Base-by-base conservation (phyloP, 2,797 vertebrate genomes). In the Loriculus beryllinus region DNA sequence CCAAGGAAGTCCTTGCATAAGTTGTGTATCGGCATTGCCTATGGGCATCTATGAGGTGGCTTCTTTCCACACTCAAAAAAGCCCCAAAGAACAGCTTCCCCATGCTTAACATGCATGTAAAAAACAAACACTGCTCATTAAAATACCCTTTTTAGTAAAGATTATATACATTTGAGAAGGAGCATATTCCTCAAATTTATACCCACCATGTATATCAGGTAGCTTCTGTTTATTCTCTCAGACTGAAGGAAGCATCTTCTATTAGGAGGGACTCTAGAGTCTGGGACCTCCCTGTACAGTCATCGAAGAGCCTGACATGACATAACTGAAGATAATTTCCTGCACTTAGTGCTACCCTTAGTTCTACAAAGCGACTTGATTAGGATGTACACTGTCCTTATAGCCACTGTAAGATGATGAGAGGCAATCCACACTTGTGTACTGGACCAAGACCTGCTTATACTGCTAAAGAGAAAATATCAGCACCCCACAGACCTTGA, bases 91-190 rank as follows among this genome's bases (percentile, higher is more conserved):
- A 47, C 33, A 86, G 59, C 15, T 82, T 74, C 33, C 19, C 17
- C 15, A 14, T 7, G 8, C 11, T 10, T 25, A 60, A 67, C 0
- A 0, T 17, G 29, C 35, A 52, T 10, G 10, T 23, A 8, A 70
- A 80, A 67, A 59, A 9, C 12, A 54, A 79, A 43, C 8, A 16
- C 29, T 69, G 51, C 39, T 35, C 40, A n/a, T 25, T 76, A 45
- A 80, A 83, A 54, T 40, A 89, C 12, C 13, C 15, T 54, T 59
- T 48, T 67, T 8, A 68, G 14, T 26, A 56, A 31, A 0, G 1
- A 70, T 49, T 54, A 49, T 10, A 45, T 37, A 76, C 7, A 48
- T 40, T 25, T 51, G 15, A 59, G 20, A 70, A 82, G 49, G 17
- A 19, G 4, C 15, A 68, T 29, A 12, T 21, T 76, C 31, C 60